phyloP scores from a whole-genome alignment of 2,888 invertebrate species.

The Apocheima hispidaria region DNA sequence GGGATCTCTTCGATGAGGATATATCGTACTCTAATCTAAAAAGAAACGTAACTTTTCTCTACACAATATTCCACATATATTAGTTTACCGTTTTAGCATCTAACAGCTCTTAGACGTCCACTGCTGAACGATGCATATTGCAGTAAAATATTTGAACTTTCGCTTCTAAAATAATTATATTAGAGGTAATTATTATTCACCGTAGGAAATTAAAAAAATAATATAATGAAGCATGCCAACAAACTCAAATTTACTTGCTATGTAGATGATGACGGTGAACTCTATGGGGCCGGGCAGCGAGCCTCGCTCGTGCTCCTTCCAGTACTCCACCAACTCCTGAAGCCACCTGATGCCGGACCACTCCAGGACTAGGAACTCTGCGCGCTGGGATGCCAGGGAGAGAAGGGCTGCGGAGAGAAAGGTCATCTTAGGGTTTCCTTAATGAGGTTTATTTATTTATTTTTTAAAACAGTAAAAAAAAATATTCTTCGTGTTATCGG shows the following conservation, averaged over 20 bases:
- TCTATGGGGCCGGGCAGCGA: conserved; percentile 93
- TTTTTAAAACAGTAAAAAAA: too few species aligned
- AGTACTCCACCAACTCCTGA: conserved; percentile 89
- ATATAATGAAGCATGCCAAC: conserved; percentile 60
- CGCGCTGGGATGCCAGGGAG: conserved; percentile 96
- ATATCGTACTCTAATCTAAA: too few species aligned
- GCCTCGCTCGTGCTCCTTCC: conserved; percentile 92
- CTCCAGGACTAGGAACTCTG: conserved; percentile 93
- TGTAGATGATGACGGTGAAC: conserved; percentile 93
- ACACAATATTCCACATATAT: too few species aligned
- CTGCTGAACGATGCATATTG: too few species aligned
- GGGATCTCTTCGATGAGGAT: too few species aligned
- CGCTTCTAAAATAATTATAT: too few species aligned
- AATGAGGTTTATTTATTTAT: not conserved
- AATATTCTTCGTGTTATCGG: too few species aligned
- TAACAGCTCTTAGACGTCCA: too few species aligned
- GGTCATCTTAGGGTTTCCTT: not conserved
- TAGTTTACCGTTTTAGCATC: too few species aligned
- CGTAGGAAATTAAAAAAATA: not conserved
- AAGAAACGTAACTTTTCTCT: too few species aligned
- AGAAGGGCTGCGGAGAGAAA: conserved; percentile 89
- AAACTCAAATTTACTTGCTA: conserved; percentile 90
- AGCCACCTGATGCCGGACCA: conserved; percentile 93
- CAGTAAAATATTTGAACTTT: too few species aligned
- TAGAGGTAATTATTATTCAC: too few species aligned